phyloP scores from a whole-genome alignment of 2,888 invertebrate species.

The Epirrita christyi region DNA sequence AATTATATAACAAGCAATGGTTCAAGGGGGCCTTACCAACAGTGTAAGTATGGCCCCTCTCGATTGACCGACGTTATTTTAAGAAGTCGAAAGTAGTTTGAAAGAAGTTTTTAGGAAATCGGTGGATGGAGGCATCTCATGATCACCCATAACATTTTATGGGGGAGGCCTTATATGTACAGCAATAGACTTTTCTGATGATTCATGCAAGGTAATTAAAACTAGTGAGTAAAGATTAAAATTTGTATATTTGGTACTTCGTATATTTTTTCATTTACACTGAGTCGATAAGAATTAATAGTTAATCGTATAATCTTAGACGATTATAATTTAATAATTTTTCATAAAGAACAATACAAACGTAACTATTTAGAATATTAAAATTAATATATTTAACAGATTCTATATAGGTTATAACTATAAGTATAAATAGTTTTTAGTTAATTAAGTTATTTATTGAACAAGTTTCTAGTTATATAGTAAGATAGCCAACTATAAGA shows the following conservation, averaged over 20 bases:
- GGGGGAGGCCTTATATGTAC: no score
- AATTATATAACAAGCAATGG: no score
- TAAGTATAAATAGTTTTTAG: constrained; percentile 64
- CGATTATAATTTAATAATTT: constrained; percentile 63
- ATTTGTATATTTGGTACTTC: constrained; percentile 85
- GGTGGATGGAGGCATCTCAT: not conserved
- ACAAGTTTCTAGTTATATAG: constrained; percentile 72
- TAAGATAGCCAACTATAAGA: constrained; percentile 65
- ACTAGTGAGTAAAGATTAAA: constrained; percentile 72
- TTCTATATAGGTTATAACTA: constrained; percentile 69
- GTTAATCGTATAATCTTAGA: constrained; percentile 74
- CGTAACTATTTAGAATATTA: constrained; percentile 64
- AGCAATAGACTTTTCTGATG: no score
- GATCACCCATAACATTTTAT: no score
- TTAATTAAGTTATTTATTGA: constrained; percentile 74
- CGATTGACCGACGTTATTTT: no score
- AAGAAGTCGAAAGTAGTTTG: no score
- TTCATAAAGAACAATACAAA: constrained; percentile 73
- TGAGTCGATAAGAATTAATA: constrained; percentile 80
- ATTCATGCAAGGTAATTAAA: constrained; percentile 15
- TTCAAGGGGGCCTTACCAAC: no score
- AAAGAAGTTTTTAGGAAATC: no score
- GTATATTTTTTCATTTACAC: constrained; percentile 83
- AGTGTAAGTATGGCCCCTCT: no score
- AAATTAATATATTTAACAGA: constrained; percentile 76